phyloP scores from a whole-genome alignment of 2,888 invertebrate genomes.

The Drosophila peninsularis region DNA sequence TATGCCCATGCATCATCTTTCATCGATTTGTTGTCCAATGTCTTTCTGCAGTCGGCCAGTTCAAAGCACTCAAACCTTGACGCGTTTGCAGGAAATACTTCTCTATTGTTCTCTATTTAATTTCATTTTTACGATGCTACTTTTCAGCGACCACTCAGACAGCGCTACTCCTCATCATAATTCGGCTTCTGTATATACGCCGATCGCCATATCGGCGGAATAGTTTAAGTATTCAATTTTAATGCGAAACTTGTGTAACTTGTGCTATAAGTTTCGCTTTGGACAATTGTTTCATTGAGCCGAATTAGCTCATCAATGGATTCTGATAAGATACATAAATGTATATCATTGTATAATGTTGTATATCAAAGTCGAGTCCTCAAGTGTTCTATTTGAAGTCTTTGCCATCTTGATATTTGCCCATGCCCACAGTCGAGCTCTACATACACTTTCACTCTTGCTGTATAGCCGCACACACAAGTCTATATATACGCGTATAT shows the following conservation, averaged over 20 bases:
- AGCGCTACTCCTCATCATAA: slow-evolving; percentile 33
- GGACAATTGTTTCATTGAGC: slow-evolving; percentile 20
- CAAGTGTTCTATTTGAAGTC: slow-evolving; percentile 45
- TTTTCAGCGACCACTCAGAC: slow-evolving; percentile 57
- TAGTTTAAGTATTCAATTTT: slow-evolving; percentile 17
- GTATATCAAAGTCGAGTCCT: slow-evolving; percentile 36
- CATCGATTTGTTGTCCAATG: slow-evolving; percentile 30
- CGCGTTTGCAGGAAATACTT: slow-evolving; percentile 30
- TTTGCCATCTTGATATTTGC: slow-evolving; percentile 47
- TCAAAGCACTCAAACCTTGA: slow-evolving; percentile 56
- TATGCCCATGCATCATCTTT: slow-evolving; percentile 14
- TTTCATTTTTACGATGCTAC: slow-evolving; percentile 57
- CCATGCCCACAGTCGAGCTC: slow-evolving; percentile 10
- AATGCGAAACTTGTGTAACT: slow-evolving; percentile 25
- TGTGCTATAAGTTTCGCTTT: background rate
- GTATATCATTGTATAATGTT: slow-evolving; percentile 9
- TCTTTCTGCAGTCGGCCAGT: slow-evolving; percentile 51
- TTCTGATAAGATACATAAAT: slow-evolving; percentile 10
- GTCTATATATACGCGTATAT: background rate
- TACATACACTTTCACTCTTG: slow-evolving; percentile 10
- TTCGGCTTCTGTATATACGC: slow-evolving; percentile 24
- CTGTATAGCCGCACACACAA: slow-evolving; percentile 1
- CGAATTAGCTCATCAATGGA: slow-evolving; percentile 32
- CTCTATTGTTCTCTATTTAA: slow-evolving; percentile 37
- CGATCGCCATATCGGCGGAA: slow-evolving; percentile 7